A percentile compares a stretch with the other conserved stretches of the same genome.
These are phyloP conservation scores for Bothrops jararaca DNA, from an alignment of 2,113 vertebrate genomes.

Conservation along the genomic window DNA sequence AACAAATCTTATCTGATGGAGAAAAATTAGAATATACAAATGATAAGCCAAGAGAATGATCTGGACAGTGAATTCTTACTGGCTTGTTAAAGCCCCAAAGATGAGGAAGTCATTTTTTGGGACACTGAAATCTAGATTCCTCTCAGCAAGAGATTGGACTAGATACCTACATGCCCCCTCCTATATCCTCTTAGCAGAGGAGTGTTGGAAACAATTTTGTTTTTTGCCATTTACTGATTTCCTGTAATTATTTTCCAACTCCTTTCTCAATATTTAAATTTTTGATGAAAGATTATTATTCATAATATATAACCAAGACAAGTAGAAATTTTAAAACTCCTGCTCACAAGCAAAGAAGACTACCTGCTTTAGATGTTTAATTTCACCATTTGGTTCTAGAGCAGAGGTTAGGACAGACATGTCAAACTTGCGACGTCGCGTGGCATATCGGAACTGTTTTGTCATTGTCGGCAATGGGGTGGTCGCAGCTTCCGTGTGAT, in stretches of 20 bases:
- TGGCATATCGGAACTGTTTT: too few relatives aligned
- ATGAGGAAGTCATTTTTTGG: not conserved
- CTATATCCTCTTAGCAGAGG: not conserved
- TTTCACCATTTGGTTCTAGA: not conserved
- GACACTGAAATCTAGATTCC: not conserved
- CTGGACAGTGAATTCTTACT: not conserved
- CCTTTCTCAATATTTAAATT: not conserved
- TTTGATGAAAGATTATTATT: constrained; percentile 7
- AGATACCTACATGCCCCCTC: not conserved
- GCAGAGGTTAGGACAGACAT: not conserved
- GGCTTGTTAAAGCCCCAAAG: not conserved
- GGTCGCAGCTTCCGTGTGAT: too few relatives aligned
- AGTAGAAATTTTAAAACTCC: not conserved
- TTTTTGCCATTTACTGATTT: not conserved
- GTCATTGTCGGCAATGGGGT: too few relatives aligned
- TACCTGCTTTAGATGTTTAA: not conserved
- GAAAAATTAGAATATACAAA: not conserved
- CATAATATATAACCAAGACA: constrained; percentile 4
- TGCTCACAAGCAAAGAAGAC: not conserved
- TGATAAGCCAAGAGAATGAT: not conserved
- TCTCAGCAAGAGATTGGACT: not conserved
- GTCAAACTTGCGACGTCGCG: too few relatives aligned
- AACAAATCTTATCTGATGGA: not conserved
- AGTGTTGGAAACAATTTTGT: not conserved
- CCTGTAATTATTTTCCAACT: constrained; percentile 1